Evolutionary conservation across 2,888 invertebrate genomes (phyloP), one percentile per base, ranked within the genome.

Genomic region (Bombylius discolor): DNA sequence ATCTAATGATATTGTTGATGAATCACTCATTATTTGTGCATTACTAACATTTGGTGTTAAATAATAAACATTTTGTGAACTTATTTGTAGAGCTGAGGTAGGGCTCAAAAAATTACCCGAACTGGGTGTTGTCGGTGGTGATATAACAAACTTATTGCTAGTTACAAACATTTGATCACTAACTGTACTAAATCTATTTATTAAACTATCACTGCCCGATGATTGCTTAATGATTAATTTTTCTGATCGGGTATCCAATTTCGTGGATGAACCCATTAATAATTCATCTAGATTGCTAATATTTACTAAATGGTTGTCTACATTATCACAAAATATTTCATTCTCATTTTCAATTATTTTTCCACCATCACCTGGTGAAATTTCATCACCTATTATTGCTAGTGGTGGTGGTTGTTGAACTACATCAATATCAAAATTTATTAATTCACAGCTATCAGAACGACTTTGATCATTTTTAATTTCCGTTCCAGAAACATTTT

Each of bases 1-100:
- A 61, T 73, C 74, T 61, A 73, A 61, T 12, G 73, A 74, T 54
- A 73, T 68, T 14, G 73, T 73, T 45, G 74, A 73, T 13, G 73
- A 66, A 62, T 73, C 73, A 61, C 73, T 74, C 48, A 65, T 47
- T 13, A 64, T 52, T 47, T 66, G 65, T 59, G 65, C 64, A 34
- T 33, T 51, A 11, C 11, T 8, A 7, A 5, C 3, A 47, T 57
- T 51, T 54, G 72, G 72, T 59, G 74, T 73, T 49, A 73, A 66
- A 63, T 72, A 73, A 64, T 71, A 73, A 36, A 73, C 74, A 60
- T 70, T 71, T 59, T 72, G 68, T 11, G 39, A 11, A 42, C 12
- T 42, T 4, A 42, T 42, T 42, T 42, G 62, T 51, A 57, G 32
- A 13, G 58, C 51, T 34, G 57, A 47, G 34, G 58, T 52, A 31